Percentiles rank a stretch among this genome's conserved stretches.
Evolutionary conservation across 1,140 invertebrate species (phyloP).

Genomic region (Monochamus saltuarius): DNA sequence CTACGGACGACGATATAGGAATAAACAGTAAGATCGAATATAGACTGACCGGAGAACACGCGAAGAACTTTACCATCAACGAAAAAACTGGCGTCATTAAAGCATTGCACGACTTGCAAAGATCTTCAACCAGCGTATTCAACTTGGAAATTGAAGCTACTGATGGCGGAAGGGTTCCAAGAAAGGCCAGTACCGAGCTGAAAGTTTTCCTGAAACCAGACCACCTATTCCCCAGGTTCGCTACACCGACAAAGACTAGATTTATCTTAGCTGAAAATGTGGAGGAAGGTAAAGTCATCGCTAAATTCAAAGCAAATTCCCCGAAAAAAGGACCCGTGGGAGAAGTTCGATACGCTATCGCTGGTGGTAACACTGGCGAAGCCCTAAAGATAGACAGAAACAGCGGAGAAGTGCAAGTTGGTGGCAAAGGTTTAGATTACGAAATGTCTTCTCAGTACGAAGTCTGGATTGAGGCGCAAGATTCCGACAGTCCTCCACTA

Average conservation of each 20-base stretch:
- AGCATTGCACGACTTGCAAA: conserved; percentile 60
- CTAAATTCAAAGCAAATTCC: conserved; percentile 68
- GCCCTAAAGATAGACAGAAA: conserved; percentile 78
- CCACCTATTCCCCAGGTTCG: conserved; percentile 74
- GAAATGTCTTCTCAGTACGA: conserved; percentile 82
- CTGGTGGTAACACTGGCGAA: conserved; percentile 87
- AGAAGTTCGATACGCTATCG: conserved; percentile 78
- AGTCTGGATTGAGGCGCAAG: conserved; percentile 90
- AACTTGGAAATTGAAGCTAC: conserved; percentile 72
- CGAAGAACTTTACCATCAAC: conserved; percentile 75
- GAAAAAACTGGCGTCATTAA: conserved; percentile 80
- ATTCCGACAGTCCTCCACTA: conserved; percentile 78
- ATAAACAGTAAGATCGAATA: conserved; percentile 79
- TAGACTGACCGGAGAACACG: conserved; percentile 73
- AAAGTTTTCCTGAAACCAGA: conserved; percentile 70
- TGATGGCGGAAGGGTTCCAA: conserved; percentile 64
- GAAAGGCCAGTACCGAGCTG: conserved; percentile 67
- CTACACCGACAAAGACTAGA: conserved; percentile 63
- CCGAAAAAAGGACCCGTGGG: conserved; percentile 70
- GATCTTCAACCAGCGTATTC: conserved; percentile 59
- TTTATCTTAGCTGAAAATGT: conserved; percentile 81
- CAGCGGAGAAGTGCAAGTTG: conserved; percentile 77
- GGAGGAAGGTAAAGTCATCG: conserved; percentile 69
- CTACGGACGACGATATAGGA: conserved; percentile 76
- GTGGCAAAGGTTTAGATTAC: conserved; percentile 80